Conservation (phyloP, 2,888 invertebrate genomes). For the Tipula lateralis region DNA sequence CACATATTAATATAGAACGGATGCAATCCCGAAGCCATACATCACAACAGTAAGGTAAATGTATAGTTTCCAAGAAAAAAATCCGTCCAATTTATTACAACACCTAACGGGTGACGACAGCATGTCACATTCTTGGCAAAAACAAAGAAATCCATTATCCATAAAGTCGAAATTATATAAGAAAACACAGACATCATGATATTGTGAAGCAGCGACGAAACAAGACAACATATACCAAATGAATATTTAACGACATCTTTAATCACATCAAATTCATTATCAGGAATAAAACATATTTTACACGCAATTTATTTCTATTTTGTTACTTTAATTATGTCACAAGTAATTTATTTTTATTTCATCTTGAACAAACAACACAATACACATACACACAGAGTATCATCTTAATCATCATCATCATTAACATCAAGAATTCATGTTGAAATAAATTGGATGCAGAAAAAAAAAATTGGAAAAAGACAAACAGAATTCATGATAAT, state of each 20-base stretch:
- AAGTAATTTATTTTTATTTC: conserved; percentile 24
- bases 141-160: no score
- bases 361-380: not conserved
- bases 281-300: not conserved
- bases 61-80: not conserved
- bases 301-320: conserved; percentile 24
- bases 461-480: not conserved
- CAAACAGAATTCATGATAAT: conserved; percentile 19
- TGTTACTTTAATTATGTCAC: conserved; percentile 19
- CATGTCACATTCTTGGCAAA: not conserved
- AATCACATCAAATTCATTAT: conserved; percentile 24
- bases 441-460: conserved; percentile 11
- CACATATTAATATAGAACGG: no score
- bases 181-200: not conserved
- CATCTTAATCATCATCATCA: not conserved
- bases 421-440: conserved; percentile 19
- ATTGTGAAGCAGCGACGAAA: not conserved
- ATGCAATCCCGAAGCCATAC: not conserved
- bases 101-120: not conserved
- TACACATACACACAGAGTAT: not conserved
- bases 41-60: not conserved
- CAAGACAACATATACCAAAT: not conserved
- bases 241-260: not conserved
- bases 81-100: not conserved
- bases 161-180: no score